Percentiles rank a stretch among this genome's conserved stretches.
phyloP scores from a whole-genome alignment of 2,797 vertebrate species.

The Melanotaenia nigrans region DNA sequence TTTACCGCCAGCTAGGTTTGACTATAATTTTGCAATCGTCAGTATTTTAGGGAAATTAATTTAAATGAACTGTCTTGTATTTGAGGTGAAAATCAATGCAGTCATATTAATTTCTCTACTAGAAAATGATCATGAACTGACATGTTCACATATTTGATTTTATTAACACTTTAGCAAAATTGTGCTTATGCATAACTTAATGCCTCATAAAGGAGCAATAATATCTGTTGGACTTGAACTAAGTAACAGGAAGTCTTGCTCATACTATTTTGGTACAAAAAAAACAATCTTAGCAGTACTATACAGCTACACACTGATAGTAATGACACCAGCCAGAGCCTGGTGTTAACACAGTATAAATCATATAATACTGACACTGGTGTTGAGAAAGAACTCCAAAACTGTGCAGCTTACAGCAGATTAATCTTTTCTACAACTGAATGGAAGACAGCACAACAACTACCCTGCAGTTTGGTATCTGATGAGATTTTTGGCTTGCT shows the following conservation, averaged over 20 bases:
- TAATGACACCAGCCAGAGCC: conserved; percentile 32
- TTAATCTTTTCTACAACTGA: conserved; percentile 25
- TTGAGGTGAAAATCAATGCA: background rate
- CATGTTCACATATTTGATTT: conserved; percentile 44
- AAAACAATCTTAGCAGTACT: conserved; percentile 33
- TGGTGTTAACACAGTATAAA: conserved; percentile 34
- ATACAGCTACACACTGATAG: conserved; percentile 24
- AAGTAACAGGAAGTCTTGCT: conserved; percentile 14
- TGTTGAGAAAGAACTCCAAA: conserved; percentile 6
- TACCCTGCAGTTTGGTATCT: conserved; percentile 29
- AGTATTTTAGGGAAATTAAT: too few relatives aligned
- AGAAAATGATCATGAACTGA: background rate
- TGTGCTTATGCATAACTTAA: conserved; percentile 44
- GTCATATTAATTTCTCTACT: background rate
- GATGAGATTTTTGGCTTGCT: conserved; percentile 13
- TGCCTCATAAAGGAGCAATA: conserved; percentile 29
- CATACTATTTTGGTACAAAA: conserved; percentile 27
- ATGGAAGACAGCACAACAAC: conserved; percentile 32
- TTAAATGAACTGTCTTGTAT: background rate
- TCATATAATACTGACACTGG: conserved; percentile 60
- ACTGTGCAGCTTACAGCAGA: conserved; percentile 30
- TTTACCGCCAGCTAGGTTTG: background rate
- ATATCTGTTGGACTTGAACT: conserved; percentile 19
- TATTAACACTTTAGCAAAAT: conserved; percentile 62
- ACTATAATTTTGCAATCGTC: background rate